Percentiles rank a stretch among this genome's conserved stretches.
These are phyloP conservation scores for Ictidomys tridecemlineatus DNA, from an alignment of 2,113 vertebrate species.

Conservation along the genomic window DNA sequence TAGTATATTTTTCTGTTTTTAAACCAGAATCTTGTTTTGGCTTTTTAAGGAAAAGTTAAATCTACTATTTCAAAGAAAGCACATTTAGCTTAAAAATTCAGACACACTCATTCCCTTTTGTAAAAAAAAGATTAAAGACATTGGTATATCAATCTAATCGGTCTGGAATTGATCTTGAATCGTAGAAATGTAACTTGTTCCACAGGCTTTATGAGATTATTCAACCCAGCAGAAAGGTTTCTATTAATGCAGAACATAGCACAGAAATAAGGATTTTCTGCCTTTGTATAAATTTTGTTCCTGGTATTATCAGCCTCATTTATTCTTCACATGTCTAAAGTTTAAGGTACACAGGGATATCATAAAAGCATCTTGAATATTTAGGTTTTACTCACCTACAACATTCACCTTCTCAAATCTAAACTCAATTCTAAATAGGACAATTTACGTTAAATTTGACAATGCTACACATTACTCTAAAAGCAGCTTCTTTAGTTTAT, in stretches of 20 bases:
- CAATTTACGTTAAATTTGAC: conserved; percentile 47
- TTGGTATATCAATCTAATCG: conserved; percentile 70
- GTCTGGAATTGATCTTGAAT: conserved; percentile 76
- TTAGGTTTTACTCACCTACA: conserved; percentile 54
- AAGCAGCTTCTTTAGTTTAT: neutral
- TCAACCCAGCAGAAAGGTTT: conserved; percentile 69
- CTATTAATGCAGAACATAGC: conserved; percentile 20
- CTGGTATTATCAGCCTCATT: conserved; percentile 62
- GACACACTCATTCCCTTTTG: conserved; percentile 72
- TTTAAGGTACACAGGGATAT: conserved; percentile 42
- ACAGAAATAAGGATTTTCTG: conserved; percentile 59
- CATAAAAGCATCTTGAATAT: conserved; percentile 5
- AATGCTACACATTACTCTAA: neutral
- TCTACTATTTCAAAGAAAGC: conserved; percentile 63
- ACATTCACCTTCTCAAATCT: conserved; percentile 36
- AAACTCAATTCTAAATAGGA: conserved; percentile 45
- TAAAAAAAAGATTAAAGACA: conserved; percentile 77
- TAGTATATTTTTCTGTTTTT: neutral
- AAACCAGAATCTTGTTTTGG: conserved; percentile 55
- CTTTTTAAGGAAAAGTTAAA: conserved; percentile 66
- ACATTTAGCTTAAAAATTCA: conserved; percentile 63
- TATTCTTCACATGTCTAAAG: conserved; percentile 63
- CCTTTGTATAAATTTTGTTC: conserved; percentile 76
- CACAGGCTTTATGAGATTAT: conserved; percentile 76
- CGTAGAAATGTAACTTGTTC: conserved; percentile 62